Percentiles rank a stretch among this genome's conserved stretches.
These are phyloP conservation scores for Tipula unca DNA, from an alignment of 2,888 invertebrate species.

Conservation along the genomic window DNA sequence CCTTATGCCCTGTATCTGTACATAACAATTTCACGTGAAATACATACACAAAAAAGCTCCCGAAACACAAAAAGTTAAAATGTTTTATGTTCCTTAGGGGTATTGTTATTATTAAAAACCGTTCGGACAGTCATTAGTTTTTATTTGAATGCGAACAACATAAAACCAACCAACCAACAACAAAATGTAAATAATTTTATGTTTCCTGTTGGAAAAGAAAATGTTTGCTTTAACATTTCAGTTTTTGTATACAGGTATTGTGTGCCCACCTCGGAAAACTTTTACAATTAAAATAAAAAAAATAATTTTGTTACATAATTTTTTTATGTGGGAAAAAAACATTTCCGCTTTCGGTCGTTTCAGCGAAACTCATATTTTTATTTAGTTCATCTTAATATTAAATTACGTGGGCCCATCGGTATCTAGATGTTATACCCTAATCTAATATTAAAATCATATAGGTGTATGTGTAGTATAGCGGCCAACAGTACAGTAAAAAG, in stretches of 20 bases:
- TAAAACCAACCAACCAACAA: not conserved
- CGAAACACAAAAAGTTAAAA: not conserved
- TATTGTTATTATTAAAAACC: not conserved
- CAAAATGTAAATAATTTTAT: not conserved
- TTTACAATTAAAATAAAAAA: not conserved
- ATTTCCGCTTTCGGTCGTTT: not conserved
- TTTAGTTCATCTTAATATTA: not conserved
- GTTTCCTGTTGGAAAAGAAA: not conserved
- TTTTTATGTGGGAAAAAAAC: not conserved
- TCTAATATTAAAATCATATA: no score
- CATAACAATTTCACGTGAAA: no score
- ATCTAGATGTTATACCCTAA: no score
- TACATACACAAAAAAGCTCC: no score
- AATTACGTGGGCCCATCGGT: no score
- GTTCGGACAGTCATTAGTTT: not conserved
- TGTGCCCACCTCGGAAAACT: not conserved
- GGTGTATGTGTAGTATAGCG: no score
- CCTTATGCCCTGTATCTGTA: no score
- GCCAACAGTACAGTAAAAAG: not conserved
- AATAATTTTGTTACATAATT: not conserved
- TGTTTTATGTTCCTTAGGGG: not conserved
- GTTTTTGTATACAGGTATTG: no score
- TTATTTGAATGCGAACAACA: no score
- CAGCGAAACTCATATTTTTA: no score
- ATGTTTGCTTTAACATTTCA: not conserved